phyloP scores from a whole-genome alignment of 2,888 invertebrate genomes.

The Phengaris alcon region DNA sequence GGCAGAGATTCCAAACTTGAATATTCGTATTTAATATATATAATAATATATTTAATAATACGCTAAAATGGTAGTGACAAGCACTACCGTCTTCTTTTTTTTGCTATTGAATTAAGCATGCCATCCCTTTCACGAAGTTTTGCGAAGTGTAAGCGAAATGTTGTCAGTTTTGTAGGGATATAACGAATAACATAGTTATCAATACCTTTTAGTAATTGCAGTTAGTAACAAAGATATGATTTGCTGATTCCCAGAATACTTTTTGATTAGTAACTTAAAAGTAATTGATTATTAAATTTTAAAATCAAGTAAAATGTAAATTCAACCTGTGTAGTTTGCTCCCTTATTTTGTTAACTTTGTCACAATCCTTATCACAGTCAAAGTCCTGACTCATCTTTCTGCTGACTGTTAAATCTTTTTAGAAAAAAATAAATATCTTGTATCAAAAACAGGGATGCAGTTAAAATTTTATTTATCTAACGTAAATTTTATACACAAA shows the following conservation, averaged over 20 bases:
- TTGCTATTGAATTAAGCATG: too few relatives aligned
- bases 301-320: constrained; percentile 18
- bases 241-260: background rate
- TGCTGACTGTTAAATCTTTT: constrained; percentile 24
- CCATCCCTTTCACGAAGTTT: too few relatives aligned
- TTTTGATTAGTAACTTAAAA: background rate
- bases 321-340: constrained; percentile 54
- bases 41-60: too few relatives aligned
- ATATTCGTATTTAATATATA: too few relatives aligned
- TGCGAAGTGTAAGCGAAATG: too few relatives aligned
- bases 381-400: constrained; percentile 53
- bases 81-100: too few relatives aligned
- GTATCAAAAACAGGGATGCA: background rate
- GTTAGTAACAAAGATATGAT: background rate
- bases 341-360: constrained; percentile 48
- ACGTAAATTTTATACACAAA: background rate
- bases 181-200: too few relatives aligned
- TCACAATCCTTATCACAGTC: constrained; percentile 50
- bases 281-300: background rate
- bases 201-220: background rate
- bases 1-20: too few relatives aligned
- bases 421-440: background rate
- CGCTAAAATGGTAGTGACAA: too few relatives aligned
- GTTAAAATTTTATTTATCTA: background rate
- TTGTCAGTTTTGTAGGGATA: too few relatives aligned